Conservation (phyloP, 2,888 invertebrate species). For the Melinopterus prodromus region DNA sequence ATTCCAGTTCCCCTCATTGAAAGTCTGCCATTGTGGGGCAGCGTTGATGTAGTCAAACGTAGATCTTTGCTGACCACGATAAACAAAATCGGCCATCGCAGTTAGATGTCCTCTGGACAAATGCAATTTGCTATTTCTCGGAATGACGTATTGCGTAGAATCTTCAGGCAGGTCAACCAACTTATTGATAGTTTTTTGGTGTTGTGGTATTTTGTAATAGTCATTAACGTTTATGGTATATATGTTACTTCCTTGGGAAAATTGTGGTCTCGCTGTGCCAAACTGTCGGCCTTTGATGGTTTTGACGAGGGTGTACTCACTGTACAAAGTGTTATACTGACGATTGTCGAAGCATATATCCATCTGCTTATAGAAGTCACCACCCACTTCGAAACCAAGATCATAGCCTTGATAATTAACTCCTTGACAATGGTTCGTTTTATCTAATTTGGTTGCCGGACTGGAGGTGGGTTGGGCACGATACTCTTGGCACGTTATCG, state of each 20-base stretch:
- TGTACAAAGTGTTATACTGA: conserved; percentile 64
- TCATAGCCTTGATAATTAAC: conserved; percentile 53
- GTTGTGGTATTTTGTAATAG: conserved; percentile 51
- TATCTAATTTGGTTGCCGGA: too few relatives aligned
- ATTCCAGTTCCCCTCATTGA: conserved; percentile 68
- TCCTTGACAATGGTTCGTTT: conserved; percentile 55
- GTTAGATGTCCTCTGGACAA: conserved; percentile 69
- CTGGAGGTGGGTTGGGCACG: conserved; percentile 56
- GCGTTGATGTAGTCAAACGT: conserved; percentile 72
- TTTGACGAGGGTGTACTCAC: conserved; percentile 62
- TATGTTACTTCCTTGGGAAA: conserved; percentile 60
- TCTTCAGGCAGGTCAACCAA: conserved; percentile 48
- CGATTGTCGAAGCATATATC: conserved; percentile 66
- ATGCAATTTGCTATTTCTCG: conserved; percentile 51
- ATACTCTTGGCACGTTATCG: conserved; percentile 59
- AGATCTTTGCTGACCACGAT: conserved; percentile 65
- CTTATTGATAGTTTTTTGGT: conserved; percentile 52
- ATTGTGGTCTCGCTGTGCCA: conserved; percentile 62
- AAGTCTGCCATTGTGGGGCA: conserved; percentile 72
- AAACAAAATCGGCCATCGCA: conserved; percentile 69
- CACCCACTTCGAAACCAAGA: conserved; percentile 63
- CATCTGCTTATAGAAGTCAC: conserved; percentile 62
- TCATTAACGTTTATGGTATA: conserved; percentile 47
- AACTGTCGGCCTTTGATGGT: conserved; percentile 61
- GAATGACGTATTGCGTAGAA: conserved; percentile 59